A percentile compares a stretch with the other conserved stretches of the same genome.
Evolutionary conservation across 2,888 invertebrate genomes (phyloP).

Genomic region (Smittia aterrima): DNA sequence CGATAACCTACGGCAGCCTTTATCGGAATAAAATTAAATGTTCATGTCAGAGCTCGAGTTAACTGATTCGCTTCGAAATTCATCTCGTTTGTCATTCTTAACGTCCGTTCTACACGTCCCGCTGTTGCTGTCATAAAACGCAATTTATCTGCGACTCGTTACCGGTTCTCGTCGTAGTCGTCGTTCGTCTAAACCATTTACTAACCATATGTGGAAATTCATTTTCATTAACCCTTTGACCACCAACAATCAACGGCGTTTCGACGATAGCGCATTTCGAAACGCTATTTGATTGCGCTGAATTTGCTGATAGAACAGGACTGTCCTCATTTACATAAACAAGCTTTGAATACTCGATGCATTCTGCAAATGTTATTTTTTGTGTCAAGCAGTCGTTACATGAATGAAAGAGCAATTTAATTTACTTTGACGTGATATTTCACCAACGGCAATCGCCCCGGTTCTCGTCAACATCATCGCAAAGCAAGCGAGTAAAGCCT

Average conservation of each 20-base stretch:
- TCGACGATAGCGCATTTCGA: constrained; percentile 53
- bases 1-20: constrained; percentile 48
- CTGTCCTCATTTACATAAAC: constrained; percentile 49
- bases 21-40: constrained; percentile 21
- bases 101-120: background rate
- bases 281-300: constrained; percentile 45
- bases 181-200: background rate
- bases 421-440: constrained; percentile 21
- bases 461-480: background rate
- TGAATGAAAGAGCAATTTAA: background rate
- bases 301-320: constrained; percentile 48
- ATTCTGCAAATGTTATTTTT: constrained; percentile 50
- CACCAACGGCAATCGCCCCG: background rate
- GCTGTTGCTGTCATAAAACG: constrained; percentile 7
- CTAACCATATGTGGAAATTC: constrained; percentile 57
- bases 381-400: background rate
- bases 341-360: constrained; percentile 52
- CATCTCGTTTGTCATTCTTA: background rate
- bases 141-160: background rate
- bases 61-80: background rate
- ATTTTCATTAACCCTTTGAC: constrained; percentile 49
- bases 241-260: constrained; percentile 55
- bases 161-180: too few species aligned
- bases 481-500: background rate
- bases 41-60: constrained; percentile 43